Evolutionary conservation across 2,888 invertebrate genomes (phyloP).

Genomic region (Nephrotoma guestfalica): DNA sequence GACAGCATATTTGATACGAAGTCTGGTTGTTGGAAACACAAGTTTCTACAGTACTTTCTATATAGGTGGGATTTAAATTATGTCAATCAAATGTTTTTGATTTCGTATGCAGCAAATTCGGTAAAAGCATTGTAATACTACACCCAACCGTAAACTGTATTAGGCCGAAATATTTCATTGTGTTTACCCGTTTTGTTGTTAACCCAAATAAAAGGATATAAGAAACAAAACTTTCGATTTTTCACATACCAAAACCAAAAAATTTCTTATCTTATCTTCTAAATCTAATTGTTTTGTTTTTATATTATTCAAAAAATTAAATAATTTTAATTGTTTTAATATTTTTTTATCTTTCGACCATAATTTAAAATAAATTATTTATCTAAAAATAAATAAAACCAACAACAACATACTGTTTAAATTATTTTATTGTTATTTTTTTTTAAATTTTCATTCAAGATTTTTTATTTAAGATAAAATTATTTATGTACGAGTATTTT

Average conservation of each 20-base stretch:
- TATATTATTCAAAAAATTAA: not conserved
- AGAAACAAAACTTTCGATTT: not conserved
- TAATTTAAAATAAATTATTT: not conserved
- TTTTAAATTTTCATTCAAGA: not conserved
- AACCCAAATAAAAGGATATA: not conserved
- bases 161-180: not conserved
- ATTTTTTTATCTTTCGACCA: not conserved
- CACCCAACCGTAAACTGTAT: not conserved
- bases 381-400: not conserved
- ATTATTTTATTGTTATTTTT: not conserved
- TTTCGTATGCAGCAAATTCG: not conserved
- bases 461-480: not conserved
- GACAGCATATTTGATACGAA: too few relatives aligned
- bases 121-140: not conserved
- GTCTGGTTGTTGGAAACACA: too few relatives aligned
- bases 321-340: not conserved
- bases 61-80: too few relatives aligned
- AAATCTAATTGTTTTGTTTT: not conserved
- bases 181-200: not conserved
- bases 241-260: not conserved
- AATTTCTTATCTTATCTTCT: not conserved
- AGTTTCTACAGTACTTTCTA: not conserved
- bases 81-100: not conserved
- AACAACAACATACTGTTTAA: not conserved
- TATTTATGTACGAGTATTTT: not conserved